Conservation (phyloP, 2,888 invertebrate species). For the Pseudoips prasinana region DNA sequence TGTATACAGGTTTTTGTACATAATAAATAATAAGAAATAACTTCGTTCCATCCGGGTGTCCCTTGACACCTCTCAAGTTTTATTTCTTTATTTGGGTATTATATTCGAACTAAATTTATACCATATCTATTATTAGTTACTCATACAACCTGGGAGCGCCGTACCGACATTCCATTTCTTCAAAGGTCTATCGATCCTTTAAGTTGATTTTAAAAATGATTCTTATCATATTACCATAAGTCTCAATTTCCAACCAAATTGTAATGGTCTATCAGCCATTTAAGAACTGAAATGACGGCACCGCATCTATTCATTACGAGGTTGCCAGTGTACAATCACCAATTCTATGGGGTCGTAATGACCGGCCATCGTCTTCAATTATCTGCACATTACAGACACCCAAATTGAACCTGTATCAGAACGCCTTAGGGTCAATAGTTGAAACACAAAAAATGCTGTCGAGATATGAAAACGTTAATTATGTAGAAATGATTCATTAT, state of each 20-base stretch:
- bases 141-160: constrained; percentile 33
- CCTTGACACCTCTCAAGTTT: too few relatives aligned
- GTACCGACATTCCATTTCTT: constrained; percentile 5
- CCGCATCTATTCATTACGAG: constrained; percentile 50
- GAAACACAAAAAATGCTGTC: constrained; percentile 17
- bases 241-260: too few relatives aligned
- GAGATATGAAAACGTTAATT: constrained; percentile 24
- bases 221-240: too few relatives aligned
- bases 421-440: constrained; percentile 19
- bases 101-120: too few relatives aligned
- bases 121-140: too few relatives aligned
- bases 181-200: neutral
- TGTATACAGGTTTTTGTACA: too few relatives aligned
- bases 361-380: constrained; percentile 40
- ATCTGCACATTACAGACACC: constrained; percentile 39
- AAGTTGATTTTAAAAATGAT: too few relatives aligned
- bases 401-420: constrained; percentile 15
- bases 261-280: too few relatives aligned
- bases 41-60: too few relatives aligned
- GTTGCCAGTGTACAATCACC: constrained; percentile 52
- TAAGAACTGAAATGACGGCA: neutral
- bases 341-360: constrained; percentile 57
- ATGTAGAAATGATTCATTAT: constrained; percentile 10
- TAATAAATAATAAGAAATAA: too few relatives aligned
- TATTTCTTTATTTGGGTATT: too few relatives aligned